Conservation (phyloP, 2,888 invertebrate genomes). For the Erebia aethiops region DNA sequence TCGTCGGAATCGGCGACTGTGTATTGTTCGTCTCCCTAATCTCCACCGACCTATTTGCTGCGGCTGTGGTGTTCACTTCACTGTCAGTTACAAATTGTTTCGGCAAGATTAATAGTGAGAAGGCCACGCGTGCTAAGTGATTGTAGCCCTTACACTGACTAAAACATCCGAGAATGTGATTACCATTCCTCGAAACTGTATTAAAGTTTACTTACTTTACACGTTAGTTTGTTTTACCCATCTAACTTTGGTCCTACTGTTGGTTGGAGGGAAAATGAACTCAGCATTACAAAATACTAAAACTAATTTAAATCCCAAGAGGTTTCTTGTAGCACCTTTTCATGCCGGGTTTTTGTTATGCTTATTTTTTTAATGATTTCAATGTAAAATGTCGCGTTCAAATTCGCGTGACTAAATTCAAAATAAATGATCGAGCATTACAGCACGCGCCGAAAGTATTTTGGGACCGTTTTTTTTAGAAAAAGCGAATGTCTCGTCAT, state of each 20-base stretch:
- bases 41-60: conserved; percentile 17
- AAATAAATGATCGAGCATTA: too few species aligned
- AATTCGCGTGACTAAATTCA: too few species aligned
- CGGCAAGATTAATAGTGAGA: conserved; percentile 20
- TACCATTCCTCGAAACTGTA: conserved; percentile 10
- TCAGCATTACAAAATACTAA: too few species aligned
- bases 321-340: too few species aligned
- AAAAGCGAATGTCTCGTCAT: too few species aligned
- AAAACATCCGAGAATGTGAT: conserved; percentile 4
- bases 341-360: too few species aligned
- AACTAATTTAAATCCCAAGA: too few species aligned
- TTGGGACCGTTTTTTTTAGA: too few species aligned
- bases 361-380: too few species aligned
- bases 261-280: too few species aligned
- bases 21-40: conserved; percentile 23
- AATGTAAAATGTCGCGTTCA: too few species aligned
- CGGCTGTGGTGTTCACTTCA: conserved; percentile 3
- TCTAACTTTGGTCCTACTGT: not conserved
- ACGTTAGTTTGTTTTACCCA: not conserved
- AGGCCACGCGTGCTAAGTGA: conserved; percentile 22
- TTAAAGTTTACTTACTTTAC: not conserved
- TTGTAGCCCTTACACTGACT: conserved; percentile 15
- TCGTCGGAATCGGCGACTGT: not conserved
- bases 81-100: conserved; percentile 27
- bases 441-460: too few species aligned